phyloP scores from a whole-genome alignment of 2,113 vertebrate genomes.

The Nesogale talazaci region DNA sequence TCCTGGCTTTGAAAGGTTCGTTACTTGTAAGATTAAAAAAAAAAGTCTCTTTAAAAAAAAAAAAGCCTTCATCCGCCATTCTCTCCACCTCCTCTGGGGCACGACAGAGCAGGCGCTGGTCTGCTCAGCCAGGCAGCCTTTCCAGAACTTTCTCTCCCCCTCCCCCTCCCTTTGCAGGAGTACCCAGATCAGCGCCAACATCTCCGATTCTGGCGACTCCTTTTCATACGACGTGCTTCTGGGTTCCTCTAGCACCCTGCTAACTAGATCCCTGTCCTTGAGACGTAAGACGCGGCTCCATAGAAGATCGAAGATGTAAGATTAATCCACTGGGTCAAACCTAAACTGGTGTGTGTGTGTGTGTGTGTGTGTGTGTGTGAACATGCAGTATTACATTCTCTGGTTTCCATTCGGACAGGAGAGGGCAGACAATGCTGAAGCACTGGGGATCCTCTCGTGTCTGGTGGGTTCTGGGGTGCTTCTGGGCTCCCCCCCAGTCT shows the following conservation, averaged over 20 bases:
- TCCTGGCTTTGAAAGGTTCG: neutral
- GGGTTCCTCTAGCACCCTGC: neutral
- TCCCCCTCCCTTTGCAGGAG: neutral
- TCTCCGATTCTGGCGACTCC: slow-evolving; percentile 16
- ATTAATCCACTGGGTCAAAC: neutral
- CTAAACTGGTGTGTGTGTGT: neutral
- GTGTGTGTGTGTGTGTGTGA: too few species aligned
- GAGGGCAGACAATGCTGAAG: neutral
- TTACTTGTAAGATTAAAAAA: neutral
- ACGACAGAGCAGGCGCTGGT: neutral
- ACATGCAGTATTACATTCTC: too few species aligned
- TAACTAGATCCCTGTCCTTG: slow-evolving; percentile 27
- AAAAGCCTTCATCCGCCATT: too few species aligned
- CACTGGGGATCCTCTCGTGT: accelerated
- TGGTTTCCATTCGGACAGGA: neutral
- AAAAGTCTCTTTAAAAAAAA: neutral
- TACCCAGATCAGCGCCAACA: accelerated
- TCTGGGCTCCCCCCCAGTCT: accelerated
- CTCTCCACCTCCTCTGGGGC: too few species aligned
- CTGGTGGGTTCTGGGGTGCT: accelerated
- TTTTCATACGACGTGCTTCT: neutral
- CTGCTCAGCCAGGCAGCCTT: accelerated
- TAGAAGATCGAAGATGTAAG: neutral
- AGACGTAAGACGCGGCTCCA: neutral
- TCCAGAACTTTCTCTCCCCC: accelerated